These are phyloP conservation scores for Synergus umbraculus DNA, from an alignment of 2,888 invertebrate species.

Conservation along the genomic window DNA sequence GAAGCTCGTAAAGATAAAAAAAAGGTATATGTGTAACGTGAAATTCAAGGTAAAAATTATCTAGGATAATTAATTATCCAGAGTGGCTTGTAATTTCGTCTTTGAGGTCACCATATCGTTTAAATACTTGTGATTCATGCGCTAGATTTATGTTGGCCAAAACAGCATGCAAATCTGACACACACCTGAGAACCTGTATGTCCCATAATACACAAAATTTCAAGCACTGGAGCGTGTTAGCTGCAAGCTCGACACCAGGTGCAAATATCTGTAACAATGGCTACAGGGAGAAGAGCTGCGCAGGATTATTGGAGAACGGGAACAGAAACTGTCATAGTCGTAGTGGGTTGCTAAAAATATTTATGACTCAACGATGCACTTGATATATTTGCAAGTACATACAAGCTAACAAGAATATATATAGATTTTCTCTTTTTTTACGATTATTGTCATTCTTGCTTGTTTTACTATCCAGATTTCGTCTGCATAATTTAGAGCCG, in stretches of 20 bases:
- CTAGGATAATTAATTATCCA: background rate
- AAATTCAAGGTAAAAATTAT: background rate
- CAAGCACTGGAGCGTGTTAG: background rate
- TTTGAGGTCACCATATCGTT: background rate
- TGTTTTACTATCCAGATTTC: background rate
- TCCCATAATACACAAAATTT: conserved; percentile 18
- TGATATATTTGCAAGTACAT: background rate
- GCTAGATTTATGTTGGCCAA: background rate
- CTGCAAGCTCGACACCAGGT: conserved; percentile 27
- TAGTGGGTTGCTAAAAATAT: conserved; percentile 11
- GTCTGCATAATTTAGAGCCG: background rate
- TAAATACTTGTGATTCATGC: background rate
- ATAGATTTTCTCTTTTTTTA: background rate
- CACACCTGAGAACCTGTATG: conserved; percentile 15
- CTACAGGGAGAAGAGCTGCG: conserved; percentile 25
- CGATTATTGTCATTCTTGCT: background rate
- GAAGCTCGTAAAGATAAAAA: background rate
- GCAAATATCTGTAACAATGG: conserved; percentile 25
- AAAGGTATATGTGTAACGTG: background rate
- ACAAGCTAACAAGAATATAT: background rate
- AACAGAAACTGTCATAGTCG: conserved; percentile 11
- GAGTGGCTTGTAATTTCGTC: background rate
- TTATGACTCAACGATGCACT: background rate
- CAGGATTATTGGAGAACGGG: conserved; percentile 30
- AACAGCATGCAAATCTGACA: background rate